Evolutionary conservation across 1,140 invertebrate genomes (phyloP).

Genomic region (Bombus ignitus): DNA sequence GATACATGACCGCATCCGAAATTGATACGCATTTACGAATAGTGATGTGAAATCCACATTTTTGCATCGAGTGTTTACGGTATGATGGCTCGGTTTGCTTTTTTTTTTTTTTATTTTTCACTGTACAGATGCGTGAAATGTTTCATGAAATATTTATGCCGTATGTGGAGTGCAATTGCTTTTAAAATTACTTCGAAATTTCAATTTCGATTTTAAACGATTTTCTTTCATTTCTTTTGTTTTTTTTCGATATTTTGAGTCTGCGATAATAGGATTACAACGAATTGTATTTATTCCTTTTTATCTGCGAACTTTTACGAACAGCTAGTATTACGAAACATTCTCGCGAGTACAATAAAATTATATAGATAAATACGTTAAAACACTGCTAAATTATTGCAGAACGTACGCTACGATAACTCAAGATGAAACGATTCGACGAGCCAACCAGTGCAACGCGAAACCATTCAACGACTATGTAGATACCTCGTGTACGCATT

Average conservation of each 20-base stretch:
- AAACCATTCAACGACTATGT: neutral
- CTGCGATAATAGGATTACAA: neutral
- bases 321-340: neutral
- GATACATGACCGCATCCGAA: neutral
- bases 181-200: neutral
- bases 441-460: neutral
- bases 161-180: neutral
- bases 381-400: neutral
- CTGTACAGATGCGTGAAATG: neutral
- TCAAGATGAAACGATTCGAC: neutral
- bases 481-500: too few relatives aligned
- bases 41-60: neutral
- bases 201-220: neutral
- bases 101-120: neutral
- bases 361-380: neutral
- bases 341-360: neutral
- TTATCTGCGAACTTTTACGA: neutral
- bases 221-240: neutral
- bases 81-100: neutral
- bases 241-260: neutral
- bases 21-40: conserved; percentile 13
- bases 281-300: neutral
- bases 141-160: neutral
- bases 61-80: neutral
- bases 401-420: neutral